These are phyloP conservation scores for Catocala sponsa DNA, from an alignment of 2,888 invertebrate genomes.

Conservation along the genomic window DNA sequence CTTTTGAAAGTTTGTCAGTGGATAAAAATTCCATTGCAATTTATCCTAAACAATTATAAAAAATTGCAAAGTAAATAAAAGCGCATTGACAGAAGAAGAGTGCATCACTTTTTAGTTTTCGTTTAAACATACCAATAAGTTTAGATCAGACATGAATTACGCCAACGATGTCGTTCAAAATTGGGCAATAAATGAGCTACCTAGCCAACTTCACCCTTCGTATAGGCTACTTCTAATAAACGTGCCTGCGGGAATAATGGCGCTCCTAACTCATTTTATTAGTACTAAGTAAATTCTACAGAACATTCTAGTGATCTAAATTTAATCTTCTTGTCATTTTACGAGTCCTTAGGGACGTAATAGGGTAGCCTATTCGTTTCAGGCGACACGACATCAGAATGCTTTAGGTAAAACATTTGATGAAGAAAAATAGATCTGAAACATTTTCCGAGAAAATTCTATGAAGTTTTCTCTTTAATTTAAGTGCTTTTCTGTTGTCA, in stretches of 20 bases:
- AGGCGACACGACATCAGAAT: neutral
- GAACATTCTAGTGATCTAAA: slow-evolving; percentile 16
- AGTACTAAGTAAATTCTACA: slow-evolving; percentile 7
- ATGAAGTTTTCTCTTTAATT: too few species aligned
- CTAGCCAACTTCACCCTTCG: neutral
- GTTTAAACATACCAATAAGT: neutral
- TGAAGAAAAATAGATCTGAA: neutral
- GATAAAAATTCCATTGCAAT: too few species aligned
- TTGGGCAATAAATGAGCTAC: neutral
- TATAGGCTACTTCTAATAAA: slow-evolving; percentile 1
- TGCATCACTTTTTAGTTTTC: too few species aligned
- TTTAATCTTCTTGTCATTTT: slow-evolving; percentile 18
- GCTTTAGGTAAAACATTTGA: neutral
- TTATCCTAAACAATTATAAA: too few species aligned
- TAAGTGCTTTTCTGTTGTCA: too few species aligned
- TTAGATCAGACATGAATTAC: neutral
- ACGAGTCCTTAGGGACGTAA: slow-evolving; percentile 12
- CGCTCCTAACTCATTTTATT: slow-evolving; percentile 8
- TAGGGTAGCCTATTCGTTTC: slow-evolving; percentile 1
- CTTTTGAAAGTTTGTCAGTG: too few species aligned
- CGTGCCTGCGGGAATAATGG: neutral
- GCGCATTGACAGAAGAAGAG: too few species aligned
- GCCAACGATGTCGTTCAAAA: neutral
- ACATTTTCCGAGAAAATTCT: too few species aligned
- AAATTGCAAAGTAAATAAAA: too few species aligned